Evolutionary conservation across 2,797 vertebrate genomes (phyloP).

Genomic region (Pterois miles): DNA sequence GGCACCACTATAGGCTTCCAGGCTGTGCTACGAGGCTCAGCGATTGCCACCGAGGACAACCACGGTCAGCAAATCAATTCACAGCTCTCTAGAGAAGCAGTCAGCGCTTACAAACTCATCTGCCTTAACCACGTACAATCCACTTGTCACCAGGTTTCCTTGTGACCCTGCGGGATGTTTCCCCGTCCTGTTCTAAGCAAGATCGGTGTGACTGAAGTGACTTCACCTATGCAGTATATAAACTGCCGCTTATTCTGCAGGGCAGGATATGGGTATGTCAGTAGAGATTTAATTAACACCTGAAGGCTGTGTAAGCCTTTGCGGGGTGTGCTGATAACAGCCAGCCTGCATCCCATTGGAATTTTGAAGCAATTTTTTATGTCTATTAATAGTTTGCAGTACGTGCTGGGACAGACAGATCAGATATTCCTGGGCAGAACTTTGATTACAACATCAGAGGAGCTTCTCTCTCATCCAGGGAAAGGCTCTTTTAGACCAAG

Average conservation of each 20-base stretch:
- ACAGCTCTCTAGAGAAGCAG: constrained; percentile 62
- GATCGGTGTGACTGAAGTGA: constrained; percentile 67
- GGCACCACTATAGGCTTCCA: constrained; percentile 52
- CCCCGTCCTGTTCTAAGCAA: constrained; percentile 52
- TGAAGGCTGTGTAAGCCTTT: constrained; percentile 73
- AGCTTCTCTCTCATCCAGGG: constrained; percentile 52
- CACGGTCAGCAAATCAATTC: constrained; percentile 79
- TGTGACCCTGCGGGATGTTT: constrained; percentile 31
- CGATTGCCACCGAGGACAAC: constrained; percentile 70
- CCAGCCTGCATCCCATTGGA: constrained; percentile 59
- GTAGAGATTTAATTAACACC: constrained; percentile 79
- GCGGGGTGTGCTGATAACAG: constrained; percentile 68
- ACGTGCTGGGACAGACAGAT: constrained; percentile 66
- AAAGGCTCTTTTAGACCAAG: constrained; percentile 48
- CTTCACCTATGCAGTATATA: constrained; percentile 62
- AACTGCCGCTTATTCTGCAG: constrained; percentile 61
- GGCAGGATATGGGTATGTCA: constrained; percentile 70
- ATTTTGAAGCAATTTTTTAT: constrained; percentile 61
- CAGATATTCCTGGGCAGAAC: constrained; percentile 69
- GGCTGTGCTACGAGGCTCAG: constrained; percentile 50
- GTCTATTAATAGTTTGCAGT: constrained; percentile 76
- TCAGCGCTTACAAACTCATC: constrained; percentile 67
- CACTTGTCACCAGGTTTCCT: constrained; percentile 58
- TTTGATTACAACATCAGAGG: constrained; percentile 78
- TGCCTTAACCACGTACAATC: constrained; percentile 56